These are phyloP conservation scores for Campylomormyrus tamandua DNA, from an alignment of 2,113 vertebrate genomes.

Conservation along the genomic window DNA sequence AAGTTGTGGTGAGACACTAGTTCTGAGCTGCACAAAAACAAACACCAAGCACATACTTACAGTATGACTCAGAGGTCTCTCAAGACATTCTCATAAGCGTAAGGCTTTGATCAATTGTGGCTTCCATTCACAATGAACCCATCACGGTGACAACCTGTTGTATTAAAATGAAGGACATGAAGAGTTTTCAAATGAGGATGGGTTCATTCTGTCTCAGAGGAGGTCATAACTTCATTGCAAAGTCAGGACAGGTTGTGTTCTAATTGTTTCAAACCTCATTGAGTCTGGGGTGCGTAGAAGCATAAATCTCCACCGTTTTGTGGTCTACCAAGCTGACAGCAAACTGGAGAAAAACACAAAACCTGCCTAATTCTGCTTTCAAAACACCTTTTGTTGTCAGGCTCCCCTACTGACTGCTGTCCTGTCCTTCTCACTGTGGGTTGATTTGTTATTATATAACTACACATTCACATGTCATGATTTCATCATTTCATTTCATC, in stretches of 20 bases:
- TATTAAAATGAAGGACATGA: neutral
- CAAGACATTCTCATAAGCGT: neutral
- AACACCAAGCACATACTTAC: neutral
- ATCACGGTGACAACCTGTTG: neutral
- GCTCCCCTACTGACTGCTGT: neutral
- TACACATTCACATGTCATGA: neutral
- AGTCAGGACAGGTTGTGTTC: neutral
- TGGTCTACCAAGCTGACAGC: neutral
- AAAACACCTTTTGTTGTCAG: neutral
- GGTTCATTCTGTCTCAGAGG: neutral
- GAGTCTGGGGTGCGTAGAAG: neutral
- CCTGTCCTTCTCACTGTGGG: neutral
- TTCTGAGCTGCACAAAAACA: neutral
- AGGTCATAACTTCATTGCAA: neutral
- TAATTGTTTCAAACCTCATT: neutral
- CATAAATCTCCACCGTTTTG: neutral
- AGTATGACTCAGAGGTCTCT: neutral
- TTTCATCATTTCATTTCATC: neutral
- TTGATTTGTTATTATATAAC: neutral
- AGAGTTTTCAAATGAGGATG: neutral
- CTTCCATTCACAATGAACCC: neutral
- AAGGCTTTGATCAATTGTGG: neutral
- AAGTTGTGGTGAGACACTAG: neutral
- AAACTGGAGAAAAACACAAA: neutral
- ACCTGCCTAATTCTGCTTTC: neutral